A percentile compares a stretch with the other conserved stretches of the same genome.
Evolutionary conservation across 1,140 invertebrate genomes (phyloP).

Genomic region (Neotoxoptera formosana): DNA sequence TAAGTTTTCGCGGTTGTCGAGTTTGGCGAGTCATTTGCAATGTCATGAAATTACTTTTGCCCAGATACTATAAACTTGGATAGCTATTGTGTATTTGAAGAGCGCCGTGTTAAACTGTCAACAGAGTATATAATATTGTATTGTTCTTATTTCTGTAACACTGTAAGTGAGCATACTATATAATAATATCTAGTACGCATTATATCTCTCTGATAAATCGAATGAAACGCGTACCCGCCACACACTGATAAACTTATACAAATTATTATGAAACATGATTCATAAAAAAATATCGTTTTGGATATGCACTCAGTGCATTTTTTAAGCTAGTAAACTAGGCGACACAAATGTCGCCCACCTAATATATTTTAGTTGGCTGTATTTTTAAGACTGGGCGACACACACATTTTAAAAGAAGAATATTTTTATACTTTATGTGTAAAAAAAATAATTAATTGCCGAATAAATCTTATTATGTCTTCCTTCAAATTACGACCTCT

Average conservation of each 20-base stretch:
- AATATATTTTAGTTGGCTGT: too few species aligned
- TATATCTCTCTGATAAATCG: neutral
- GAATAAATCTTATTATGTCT: too few species aligned
- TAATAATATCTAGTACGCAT: neutral
- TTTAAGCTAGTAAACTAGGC: too few species aligned
- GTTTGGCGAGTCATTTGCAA: constrained; percentile 5
- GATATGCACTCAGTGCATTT: too few species aligned
- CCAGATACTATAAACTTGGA: neutral
- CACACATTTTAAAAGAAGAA: too few species aligned
- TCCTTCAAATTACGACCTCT: too few species aligned
- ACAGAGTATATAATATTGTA: neutral
- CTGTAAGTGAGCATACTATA: neutral
- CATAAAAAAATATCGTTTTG: too few species aligned
- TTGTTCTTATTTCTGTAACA: neutral
- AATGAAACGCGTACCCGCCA: neutral
- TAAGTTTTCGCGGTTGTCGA: neutral
- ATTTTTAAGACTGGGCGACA: too few species aligned
- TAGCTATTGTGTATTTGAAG: neutral
- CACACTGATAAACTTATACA: neutral
- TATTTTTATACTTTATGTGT: too few species aligned
- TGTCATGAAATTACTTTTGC: constrained; percentile 11
- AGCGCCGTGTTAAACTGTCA: neutral
- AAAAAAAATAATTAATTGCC: too few species aligned
- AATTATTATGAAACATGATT: neutral
- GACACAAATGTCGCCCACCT: too few species aligned